Evolutionary conservation across 2,888 invertebrate species (phyloP).

Genomic region (Cyclophora albipunctata): DNA sequence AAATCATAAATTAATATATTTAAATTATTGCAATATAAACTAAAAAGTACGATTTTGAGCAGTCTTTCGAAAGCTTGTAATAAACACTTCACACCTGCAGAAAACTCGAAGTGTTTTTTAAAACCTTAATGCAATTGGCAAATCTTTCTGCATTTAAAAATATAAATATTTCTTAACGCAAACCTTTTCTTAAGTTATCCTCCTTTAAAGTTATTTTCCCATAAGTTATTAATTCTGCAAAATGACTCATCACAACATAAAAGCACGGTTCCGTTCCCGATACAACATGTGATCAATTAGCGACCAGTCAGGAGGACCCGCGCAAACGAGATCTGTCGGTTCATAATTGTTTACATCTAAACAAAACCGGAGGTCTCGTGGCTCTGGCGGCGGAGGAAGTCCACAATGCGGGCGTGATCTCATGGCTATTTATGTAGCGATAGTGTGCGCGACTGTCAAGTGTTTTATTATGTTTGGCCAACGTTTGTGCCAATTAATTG

Average conservation of each 20-base stretch:
- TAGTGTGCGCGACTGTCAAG: background rate
- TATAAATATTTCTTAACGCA: no score
- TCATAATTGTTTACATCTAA: conserved; percentile 8
- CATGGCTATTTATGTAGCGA: conserved; percentile 29
- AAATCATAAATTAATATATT: no score
- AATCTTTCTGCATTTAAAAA: no score
- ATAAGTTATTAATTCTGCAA: background rate
- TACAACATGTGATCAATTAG: conserved; percentile 28
- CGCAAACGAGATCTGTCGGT: conserved; percentile 3
- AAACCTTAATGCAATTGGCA: no score
- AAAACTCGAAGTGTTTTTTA: no score
- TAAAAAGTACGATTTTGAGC: no score
- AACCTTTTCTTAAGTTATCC: no score
- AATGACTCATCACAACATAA: conserved; percentile 30
- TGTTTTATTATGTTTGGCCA: background rate
- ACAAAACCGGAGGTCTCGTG: conserved; percentile 18
- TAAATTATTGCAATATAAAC: no score
- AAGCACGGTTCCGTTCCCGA: conserved; percentile 29
- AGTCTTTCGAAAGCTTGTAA: no score
- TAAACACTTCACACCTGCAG: no score
- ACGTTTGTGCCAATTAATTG: no score
- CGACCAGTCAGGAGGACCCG: conserved; percentile 13
- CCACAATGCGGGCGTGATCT: conserved; percentile 24
- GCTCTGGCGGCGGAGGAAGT: conserved; percentile 12
- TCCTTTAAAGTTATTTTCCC: no score